Conservation (phyloP, 2,888 invertebrate genomes). For the Priocnemis perturbator region DNA sequence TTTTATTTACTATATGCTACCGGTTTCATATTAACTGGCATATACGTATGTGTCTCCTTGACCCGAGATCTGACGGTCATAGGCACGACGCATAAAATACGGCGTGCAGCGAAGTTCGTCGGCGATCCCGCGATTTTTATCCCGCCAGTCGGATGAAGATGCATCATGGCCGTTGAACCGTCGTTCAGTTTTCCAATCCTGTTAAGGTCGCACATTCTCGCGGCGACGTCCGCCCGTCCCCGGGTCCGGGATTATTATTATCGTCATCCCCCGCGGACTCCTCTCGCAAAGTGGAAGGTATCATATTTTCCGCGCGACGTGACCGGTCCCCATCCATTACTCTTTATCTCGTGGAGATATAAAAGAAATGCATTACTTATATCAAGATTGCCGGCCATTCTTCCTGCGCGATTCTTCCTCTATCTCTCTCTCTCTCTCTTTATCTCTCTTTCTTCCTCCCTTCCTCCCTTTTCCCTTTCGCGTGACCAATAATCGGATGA, state of each 20-base stretch:
- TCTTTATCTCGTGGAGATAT: constrained; percentile 72
- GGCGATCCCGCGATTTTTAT: too few relatives aligned
- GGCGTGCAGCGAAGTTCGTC: too few relatives aligned
- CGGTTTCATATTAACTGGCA: too few relatives aligned
- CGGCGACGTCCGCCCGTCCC: neutral
- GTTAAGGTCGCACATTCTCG: constrained; percentile 11
- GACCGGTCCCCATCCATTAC: constrained; percentile 68
- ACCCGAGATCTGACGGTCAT: too few relatives aligned
- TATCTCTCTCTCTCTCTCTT: constrained; percentile 42
- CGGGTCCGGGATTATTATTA: constrained; percentile 47
- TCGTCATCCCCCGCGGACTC: constrained; percentile 45
- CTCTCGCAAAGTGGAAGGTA: constrained; percentile 55
- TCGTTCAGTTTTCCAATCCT: constrained; percentile 34
- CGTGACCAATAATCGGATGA: constrained; percentile 52
- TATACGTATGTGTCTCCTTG: too few relatives aligned
- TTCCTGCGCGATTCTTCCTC: constrained; percentile 53
- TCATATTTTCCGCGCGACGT: constrained; percentile 68
- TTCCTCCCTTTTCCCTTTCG: constrained; percentile 11
- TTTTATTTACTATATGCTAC: too few relatives aligned
- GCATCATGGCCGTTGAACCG: constrained; percentile 11
- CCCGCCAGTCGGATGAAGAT: constrained; percentile 21
- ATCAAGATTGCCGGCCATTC: constrained; percentile 69
- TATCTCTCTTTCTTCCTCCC: constrained; percentile 21
- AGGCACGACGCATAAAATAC: too few relatives aligned
- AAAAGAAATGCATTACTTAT: constrained; percentile 73